Evolutionary conservation across 1,140 invertebrate species (phyloP), one percentile per base, ranked within the genome.

Genomic region (Orius laevigatus): DNA sequence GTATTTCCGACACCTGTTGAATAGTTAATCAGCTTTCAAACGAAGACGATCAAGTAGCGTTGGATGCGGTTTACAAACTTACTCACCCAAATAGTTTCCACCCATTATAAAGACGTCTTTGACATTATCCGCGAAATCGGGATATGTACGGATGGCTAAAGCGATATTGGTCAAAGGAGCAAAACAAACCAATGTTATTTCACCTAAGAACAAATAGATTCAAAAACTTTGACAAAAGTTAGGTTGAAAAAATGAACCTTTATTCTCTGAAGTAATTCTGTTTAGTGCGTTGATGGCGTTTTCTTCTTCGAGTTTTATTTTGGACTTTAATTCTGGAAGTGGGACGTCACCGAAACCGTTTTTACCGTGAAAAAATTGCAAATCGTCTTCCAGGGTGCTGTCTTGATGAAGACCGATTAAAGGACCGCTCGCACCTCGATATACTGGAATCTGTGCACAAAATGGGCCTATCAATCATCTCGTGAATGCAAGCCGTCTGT

Each of bases 131-230:
- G 69, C 61, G 59, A 87, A 78, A 19, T 72, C 55, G 3, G 73
- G 71, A 57, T 78, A 78, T 51, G 82, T 66, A 56, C 75, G 72
- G 8, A 80, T 68, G 2, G 81, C 72, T 45, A 85, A 55, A 3
- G 83, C 83, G 39, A 84, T 61, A 59, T 88, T 88, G 1, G 83
- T 88, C 25, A 87, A 60, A 0, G 84, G 82, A 1, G 73, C 84
- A 25, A 86, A 55, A 49, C 73, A 72, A 34, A 86, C 63, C 8
- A 87, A 42, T 9, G 46, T 51, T 31, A 57, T 43, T 46, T 57
- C 50, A 14, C 55, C 56, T 9, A 51, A 49, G 47, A 47, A 34
- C 5, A 45, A 9, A 45, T 14, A 20, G 16, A 18, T 50, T 39
- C 34, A 32, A 20, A 52, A 6, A 12, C 15, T 48, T 10, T 20